phyloP scores from a whole-genome alignment of 2,113 vertebrate species.

The Calonectris borealis region DNA sequence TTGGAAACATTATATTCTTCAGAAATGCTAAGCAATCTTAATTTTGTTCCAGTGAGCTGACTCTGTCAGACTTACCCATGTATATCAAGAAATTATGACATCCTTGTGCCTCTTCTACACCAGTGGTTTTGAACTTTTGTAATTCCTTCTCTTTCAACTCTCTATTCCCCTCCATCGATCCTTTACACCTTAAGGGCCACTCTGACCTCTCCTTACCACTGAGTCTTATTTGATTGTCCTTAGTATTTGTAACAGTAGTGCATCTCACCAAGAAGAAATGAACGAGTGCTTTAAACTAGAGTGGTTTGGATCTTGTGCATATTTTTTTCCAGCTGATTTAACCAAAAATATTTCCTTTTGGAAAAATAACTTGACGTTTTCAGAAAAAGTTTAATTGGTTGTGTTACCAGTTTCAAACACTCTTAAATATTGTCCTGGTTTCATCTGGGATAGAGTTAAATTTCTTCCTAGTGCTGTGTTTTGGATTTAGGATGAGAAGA shows the following conservation, averaged over 20 bases:
- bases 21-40: neutral
- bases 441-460: no score
- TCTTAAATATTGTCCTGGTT: neutral
- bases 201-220: constrained; percentile 26
- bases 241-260: neutral
- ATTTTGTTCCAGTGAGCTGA: neutral
- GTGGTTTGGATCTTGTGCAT: neutral
- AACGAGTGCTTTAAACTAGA: neutral
- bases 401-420: neutral
- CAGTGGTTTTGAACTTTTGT: constrained; percentile 30
- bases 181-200: constrained; percentile 48
- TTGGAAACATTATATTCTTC: neutral
- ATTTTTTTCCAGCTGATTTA: neutral
- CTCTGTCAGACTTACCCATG: neutral
- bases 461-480: no score
- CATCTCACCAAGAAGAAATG: neutral
- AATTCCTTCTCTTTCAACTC: constrained; percentile 23
- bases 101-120: constrained; percentile 16
- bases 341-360: neutral
- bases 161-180: constrained; percentile 33
- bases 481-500: no score
- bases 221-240: neutral
- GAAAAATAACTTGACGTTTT: neutral
- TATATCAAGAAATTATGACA: constrained; percentile 8
- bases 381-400: neutral